These are phyloP conservation scores for Meloe dianella DNA, from an alignment of 2,888 invertebrate genomes.

Conservation along the genomic window DNA sequence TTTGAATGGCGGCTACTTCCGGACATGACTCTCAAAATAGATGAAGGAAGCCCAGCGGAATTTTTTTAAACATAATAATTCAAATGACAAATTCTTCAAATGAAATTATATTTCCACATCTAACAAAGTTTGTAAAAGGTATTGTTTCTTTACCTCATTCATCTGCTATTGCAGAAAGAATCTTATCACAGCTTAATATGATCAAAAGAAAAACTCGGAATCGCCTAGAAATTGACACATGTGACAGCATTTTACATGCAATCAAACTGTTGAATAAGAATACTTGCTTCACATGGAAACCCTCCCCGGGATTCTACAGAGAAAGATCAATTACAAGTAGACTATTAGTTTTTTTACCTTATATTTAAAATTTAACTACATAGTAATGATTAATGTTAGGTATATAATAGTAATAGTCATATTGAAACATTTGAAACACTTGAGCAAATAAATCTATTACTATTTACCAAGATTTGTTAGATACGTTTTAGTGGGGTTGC, in stretches of 20 bases:
- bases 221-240: constrained; percentile 18
- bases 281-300: not conserved
- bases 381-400: too few species aligned
- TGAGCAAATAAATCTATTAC: too few species aligned
- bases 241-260: constrained; percentile 15
- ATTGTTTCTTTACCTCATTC: constrained; percentile 28
- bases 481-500: too few species aligned
- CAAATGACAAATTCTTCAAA: constrained; percentile 24
- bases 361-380: too few species aligned
- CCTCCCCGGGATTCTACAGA: not conserved
- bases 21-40: too few species aligned
- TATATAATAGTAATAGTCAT: too few species aligned
- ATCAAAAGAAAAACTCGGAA: constrained; percentile 30
- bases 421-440: too few species aligned
- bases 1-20: constrained; percentile 22
- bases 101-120: constrained; percentile 26
- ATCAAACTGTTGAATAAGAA: not conserved
- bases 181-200: constrained; percentile 28
- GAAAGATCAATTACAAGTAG: constrained; percentile 13
- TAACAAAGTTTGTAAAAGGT: constrained; percentile 24
- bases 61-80: constrained; percentile 27
- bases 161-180: constrained; percentile 27
- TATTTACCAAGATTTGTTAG: too few species aligned
- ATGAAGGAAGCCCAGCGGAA: not conserved
- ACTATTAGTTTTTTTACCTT: too few species aligned